Evolutionary conservation across 2,888 invertebrate species (phyloP), one percentile per base, ranked within the genome.

Genomic region (Linhomoeus sp.): DNA sequence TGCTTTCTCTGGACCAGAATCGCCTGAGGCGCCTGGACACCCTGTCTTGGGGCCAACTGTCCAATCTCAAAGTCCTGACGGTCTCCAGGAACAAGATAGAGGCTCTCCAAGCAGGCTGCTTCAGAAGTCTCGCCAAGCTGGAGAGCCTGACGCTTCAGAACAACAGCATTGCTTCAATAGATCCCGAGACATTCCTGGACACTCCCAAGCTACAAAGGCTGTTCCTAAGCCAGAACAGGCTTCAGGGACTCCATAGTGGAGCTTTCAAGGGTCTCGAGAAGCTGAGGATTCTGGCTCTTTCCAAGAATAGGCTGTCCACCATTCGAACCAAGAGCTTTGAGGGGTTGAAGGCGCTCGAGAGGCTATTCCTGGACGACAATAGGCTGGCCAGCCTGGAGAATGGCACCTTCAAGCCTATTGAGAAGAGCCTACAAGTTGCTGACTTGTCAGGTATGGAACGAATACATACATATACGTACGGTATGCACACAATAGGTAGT

Each of bases 151-250:
- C 66, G 22, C 51, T 67, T 17, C 62, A 59, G 50, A 58, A 58
- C 50, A 67, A 67, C 53, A 53, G 56, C 5, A 51, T 67, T n/a
- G 53, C 54, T 17, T 49, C 49, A 7, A 54, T 67, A 3, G 66
- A 66, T 2, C 63, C 65, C 43, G 53, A 55, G 2, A 47, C 66
- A 7, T 64, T 65, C 51, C 48, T 54, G 3, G 49, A 66, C 49
- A 53, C 45, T n/a, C 55, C 26, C 14, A 23, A 58, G n/a, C 56
- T 67, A 23, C 57, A 60, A 20, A 58, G 61, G 49, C 52, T 67
- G 15, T 67, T 67, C 66, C 48, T 67, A 5, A 66, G 66, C 17
- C 57, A 61, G 52, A 67, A 67, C 49, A 5, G 29, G 19, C 43
- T 43, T 7, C 5, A 20, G 29, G 15, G 15, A 3, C 29, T 43